Evolutionary conservation across 1,140 invertebrate genomes (phyloP).

Genomic region (Drosophila tristis): DNA sequence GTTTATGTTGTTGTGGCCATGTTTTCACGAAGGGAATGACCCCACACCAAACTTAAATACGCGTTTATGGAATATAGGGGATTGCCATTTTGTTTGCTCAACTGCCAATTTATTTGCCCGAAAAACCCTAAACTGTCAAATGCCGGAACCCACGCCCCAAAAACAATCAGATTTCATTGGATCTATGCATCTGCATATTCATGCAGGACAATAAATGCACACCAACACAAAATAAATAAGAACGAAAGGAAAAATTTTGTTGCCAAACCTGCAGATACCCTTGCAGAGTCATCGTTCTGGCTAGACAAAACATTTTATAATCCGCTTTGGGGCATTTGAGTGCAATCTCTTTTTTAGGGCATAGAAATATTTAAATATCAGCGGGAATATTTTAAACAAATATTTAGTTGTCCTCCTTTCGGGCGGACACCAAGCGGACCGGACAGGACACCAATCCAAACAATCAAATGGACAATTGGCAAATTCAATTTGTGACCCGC

Average conservation of each 20-base stretch:
- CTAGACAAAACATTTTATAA: no score
- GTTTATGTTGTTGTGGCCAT: constrained; percentile 58
- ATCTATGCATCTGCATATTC: constrained; percentile 10
- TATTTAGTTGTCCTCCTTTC: constrained; percentile 41
- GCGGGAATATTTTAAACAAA: constrained; percentile 63
- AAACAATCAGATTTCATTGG: constrained; percentile 57
- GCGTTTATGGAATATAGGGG: constrained; percentile 30
- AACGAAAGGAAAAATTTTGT: no score
- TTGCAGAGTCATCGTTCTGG: no score
- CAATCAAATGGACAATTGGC: constrained; percentile 23
- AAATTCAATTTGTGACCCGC: constrained; percentile 63
- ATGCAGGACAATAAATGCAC: constrained; percentile 46
- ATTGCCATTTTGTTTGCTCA: constrained; percentile 48
- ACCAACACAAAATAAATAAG: constrained; percentile 15
- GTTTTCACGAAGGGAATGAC: constrained; percentile 29
- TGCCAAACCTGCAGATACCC: no score
- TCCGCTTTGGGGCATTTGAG: no score
- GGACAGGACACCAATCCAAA: background rate
- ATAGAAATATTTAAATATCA: constrained; percentile 55
- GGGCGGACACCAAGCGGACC: no score
- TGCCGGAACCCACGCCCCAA: constrained; percentile 2
- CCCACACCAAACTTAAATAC: constrained; percentile 36
- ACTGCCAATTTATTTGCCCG: constrained; percentile 44
- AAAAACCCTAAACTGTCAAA: constrained; percentile 44
- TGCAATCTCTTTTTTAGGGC: no score